Evolutionary conservation across 1,140 invertebrate species (phyloP).

Genomic region (Neodiprion virginianus): DNA sequence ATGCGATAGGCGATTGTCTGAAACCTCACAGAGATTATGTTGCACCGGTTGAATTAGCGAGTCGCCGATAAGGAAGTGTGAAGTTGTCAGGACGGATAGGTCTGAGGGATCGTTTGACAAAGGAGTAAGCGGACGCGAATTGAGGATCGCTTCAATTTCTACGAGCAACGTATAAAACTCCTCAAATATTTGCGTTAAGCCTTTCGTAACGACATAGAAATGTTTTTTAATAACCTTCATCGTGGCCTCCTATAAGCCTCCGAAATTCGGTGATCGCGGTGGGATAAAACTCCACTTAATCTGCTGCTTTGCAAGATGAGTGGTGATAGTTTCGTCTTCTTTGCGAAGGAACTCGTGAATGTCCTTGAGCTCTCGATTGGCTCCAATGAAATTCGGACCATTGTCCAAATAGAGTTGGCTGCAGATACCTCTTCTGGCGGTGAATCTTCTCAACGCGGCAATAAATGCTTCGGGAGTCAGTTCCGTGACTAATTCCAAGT

Average conservation of each 20-base stretch:
- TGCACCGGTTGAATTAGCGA: slow-evolving; percentile 20
- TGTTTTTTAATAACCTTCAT: not conserved
- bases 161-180: slow-evolving; percentile 35
- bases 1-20: slow-evolving; percentile 22
- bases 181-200: slow-evolving; percentile 26
- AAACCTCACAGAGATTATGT: slow-evolving; percentile 22
- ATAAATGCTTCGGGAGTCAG: slow-evolving; percentile 23
- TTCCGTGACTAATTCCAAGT: slow-evolving; percentile 23
- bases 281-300: slow-evolving; percentile 37
- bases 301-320: slow-evolving; percentile 15
- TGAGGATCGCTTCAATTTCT: slow-evolving; percentile 33
- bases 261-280: slow-evolving; percentile 33
- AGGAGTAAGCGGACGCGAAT: slow-evolving; percentile 36
- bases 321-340: not conserved
- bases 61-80: slow-evolving; percentile 26
- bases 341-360: not conserved
- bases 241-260: slow-evolving; percentile 35
- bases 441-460: slow-evolving; percentile 23
- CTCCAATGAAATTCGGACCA: slow-evolving; percentile 35
- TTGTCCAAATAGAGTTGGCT: slow-evolving; percentile 31
- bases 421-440: slow-evolving; percentile 27
- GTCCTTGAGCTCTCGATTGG: slow-evolving; percentile 17
- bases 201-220: not conserved
- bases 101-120: slow-evolving; percentile 21
- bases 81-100: slow-evolving; percentile 23